Conservation (phyloP, 2,113 vertebrate species). For the Psophia crepitans region DNA sequence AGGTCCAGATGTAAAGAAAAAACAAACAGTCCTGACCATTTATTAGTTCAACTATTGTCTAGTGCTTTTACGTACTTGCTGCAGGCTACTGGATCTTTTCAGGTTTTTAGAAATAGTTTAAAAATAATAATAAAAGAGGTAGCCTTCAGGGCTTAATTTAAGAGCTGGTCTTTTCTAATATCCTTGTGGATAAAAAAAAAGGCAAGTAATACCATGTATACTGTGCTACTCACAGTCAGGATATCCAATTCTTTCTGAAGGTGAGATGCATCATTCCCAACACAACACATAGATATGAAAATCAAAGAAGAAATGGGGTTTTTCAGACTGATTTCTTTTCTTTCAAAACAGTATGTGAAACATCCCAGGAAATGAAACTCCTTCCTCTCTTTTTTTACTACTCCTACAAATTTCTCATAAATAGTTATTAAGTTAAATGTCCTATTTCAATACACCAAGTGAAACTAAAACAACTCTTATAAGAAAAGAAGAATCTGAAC, state of each 20-base stretch:
- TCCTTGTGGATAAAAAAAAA: neutral
- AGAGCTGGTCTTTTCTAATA: neutral
- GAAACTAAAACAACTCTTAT: neutral
- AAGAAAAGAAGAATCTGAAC: neutral
- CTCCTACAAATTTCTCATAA: neutral
- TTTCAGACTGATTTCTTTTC: neutral
- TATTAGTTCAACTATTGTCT: neutral
- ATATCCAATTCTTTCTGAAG: neutral
- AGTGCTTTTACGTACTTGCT: neutral
- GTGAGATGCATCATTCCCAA: neutral
- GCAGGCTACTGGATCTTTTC: neutral
- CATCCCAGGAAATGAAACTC: neutral
- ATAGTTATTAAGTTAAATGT: neutral
- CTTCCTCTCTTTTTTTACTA: neutral
- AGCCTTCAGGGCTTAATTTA: neutral
- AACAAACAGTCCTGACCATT: neutral
- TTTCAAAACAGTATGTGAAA: neutral
- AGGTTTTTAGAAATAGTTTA: neutral
- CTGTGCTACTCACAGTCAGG: neutral
- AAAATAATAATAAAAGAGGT: neutral
- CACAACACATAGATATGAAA: neutral
- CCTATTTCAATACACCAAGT: neutral
- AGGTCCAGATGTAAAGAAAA: neutral
- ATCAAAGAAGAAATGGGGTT: neutral
- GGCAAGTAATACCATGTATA: neutral